Evolutionary conservation across 2,888 invertebrate genomes (phyloP).

Genomic region (Caenorhabditis drosophilae): DNA sequence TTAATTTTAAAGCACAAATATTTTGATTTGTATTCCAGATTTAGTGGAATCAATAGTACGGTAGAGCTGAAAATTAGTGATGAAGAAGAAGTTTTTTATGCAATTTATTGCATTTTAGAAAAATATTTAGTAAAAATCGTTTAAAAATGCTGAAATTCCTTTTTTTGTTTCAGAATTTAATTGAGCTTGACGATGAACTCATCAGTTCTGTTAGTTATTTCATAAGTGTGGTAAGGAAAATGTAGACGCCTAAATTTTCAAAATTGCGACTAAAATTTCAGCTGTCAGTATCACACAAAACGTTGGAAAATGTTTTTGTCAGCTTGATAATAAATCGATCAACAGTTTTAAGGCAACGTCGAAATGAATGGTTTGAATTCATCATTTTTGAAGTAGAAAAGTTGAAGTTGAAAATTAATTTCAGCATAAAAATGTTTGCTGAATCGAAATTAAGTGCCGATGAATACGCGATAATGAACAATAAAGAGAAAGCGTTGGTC

Average conservation of each 20-base stretch:
- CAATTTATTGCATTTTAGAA: constrained; percentile 20
- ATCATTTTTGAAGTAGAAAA: constrained; percentile 5
- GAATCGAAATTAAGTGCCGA: neutral
- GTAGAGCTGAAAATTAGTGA: constrained; percentile 1
- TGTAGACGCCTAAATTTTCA: too few species aligned
- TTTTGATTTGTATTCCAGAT: too few species aligned
- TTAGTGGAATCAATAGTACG: neutral
- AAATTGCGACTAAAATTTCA: constrained; percentile 2
- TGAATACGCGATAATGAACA: constrained; percentile 13
- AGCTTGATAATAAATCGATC: constrained; percentile 24
- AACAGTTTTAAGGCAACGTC: constrained; percentile 15
- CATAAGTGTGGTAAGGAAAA: constrained; percentile 5
- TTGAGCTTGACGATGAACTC: constrained; percentile 24
- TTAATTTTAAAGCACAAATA: too few species aligned
- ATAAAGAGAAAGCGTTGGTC: constrained; percentile 13
- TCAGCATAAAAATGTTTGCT: neutral
- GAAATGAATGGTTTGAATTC: constrained; percentile 6
- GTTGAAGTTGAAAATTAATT: neutral
- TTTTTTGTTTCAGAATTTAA: constrained; percentile 10
- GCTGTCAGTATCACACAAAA: constrained; percentile 4
- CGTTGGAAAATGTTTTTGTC: constrained; percentile 24
- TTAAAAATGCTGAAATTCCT: neutral
- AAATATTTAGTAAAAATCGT: constrained; percentile 25
- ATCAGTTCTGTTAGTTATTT: constrained; percentile 16
- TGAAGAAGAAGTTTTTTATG: constrained; percentile 20